Conservation (phyloP, 64 coral and sea anemone genomes). For the Dendrophyllia cribrosa region DNA sequence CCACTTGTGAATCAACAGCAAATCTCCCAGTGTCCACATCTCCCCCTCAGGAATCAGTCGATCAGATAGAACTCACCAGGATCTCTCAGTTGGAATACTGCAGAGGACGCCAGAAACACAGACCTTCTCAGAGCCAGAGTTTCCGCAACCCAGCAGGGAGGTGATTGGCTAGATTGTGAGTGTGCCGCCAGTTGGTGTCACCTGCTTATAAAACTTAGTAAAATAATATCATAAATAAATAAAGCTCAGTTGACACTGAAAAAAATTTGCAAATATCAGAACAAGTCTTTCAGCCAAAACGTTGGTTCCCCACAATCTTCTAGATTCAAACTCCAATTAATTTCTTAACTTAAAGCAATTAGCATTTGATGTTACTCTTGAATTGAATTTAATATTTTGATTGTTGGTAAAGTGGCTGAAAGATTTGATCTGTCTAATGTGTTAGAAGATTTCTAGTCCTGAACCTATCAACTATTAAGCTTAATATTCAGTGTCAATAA, state of each 20-base stretch:
- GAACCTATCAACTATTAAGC: no score
- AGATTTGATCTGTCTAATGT: not conserved
- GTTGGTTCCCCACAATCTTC: no score
- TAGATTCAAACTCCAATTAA: no score
- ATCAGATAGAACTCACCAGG: not conserved
- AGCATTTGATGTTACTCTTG: no score
- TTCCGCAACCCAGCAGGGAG: constrained; percentile 37
- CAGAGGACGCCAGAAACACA: constrained; percentile 18
- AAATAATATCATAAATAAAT: no score
- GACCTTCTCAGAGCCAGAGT: constrained; percentile 29
- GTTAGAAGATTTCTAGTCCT: no score
- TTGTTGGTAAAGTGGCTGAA: not conserved
- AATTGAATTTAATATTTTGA: not conserved
- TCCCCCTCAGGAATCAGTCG: not conserved
- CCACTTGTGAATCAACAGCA: not conserved
- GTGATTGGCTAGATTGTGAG: constrained; percentile 38
- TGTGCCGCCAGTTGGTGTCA: constrained; percentile 2
- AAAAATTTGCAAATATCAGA: not conserved
- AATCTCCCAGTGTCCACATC: constrained; percentile 1
- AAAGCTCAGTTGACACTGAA: no score
- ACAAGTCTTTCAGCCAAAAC: not conserved
- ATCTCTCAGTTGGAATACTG: constrained; percentile 10
- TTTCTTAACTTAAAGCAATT: no score
- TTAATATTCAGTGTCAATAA: no score
- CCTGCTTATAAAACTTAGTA: not conserved